These are phyloP conservation scores for Scophthalmus maximus DNA, from an alignment of 2,113 vertebrate species.

Conservation along the genomic window DNA sequence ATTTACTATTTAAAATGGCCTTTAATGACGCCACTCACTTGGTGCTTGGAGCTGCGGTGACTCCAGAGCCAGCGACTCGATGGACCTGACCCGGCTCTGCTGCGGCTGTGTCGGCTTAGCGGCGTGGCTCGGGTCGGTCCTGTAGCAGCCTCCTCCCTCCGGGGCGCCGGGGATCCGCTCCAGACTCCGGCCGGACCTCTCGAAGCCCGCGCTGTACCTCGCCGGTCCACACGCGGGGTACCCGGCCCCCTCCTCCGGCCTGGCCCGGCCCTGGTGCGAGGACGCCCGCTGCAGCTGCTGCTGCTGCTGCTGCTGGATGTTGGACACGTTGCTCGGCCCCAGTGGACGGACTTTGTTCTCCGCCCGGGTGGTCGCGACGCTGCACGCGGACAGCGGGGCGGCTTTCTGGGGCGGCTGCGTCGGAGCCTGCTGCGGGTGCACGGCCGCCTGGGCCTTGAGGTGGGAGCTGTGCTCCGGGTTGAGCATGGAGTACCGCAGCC, in stretches of 20 bases:
- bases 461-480: slow-evolving; percentile 75
- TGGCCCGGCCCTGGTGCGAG: slow-evolving; percentile 61
- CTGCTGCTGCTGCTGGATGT: slow-evolving; percentile 72
- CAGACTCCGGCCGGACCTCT: slow-evolving; percentile 75
- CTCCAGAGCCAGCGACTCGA: slow-evolving; percentile 81
- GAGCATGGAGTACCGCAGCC: slow-evolving; percentile 88
- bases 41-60: slow-evolving; percentile 68
- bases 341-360: slow-evolving; percentile 83
- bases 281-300: slow-evolving; percentile 65
- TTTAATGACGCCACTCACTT: slow-evolving; percentile 65
- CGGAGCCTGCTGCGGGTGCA: slow-evolving; percentile 56
- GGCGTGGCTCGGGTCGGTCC: slow-evolving; percentile 54
- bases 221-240: slow-evolving; percentile 52
- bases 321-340: slow-evolving; percentile 80
- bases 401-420: slow-evolving; percentile 62
- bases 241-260: slow-evolving; percentile 61
- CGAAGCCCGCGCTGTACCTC: slow-evolving; percentile 62
- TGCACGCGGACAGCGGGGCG: slow-evolving; percentile 55
- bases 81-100: slow-evolving; percentile 70
- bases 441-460: slow-evolving; percentile 61
- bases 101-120: slow-evolving; percentile 59
- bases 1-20: too few relatives aligned
- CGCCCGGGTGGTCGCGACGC: slow-evolving; percentile 34
- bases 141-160: slow-evolving; percentile 64
- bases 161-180: slow-evolving; percentile 63